These are phyloP conservation scores for Cheilosia urbana DNA, from an alignment of 2,888 invertebrate species.

Conservation along the genomic window DNA sequence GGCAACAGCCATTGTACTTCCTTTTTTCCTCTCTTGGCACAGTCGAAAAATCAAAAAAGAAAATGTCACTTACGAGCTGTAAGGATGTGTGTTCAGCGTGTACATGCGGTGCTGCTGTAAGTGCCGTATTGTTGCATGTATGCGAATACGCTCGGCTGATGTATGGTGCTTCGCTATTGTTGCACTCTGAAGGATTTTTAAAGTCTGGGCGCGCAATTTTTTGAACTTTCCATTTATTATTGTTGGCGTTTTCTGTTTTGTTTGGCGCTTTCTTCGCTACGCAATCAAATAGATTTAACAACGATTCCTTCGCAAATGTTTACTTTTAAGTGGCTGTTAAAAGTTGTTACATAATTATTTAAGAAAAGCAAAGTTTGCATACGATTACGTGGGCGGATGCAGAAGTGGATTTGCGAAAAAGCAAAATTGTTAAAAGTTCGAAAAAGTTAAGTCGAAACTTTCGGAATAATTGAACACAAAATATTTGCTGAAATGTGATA, in stretches of 20 bases:
- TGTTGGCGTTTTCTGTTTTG: not conserved
- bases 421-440: not conserved
- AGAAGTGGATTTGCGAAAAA: not conserved
- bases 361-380: not conserved
- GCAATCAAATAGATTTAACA: not conserved
- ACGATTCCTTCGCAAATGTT: not conserved
- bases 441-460: not conserved
- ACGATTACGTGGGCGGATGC: not conserved
- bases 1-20: slow-evolving; percentile 59
- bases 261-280: too few species aligned
- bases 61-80: slow-evolving; percentile 2
- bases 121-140: slow-evolving; percentile 66
- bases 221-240: slow-evolving; percentile 30
- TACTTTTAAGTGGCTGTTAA: not conserved
- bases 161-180: slow-evolving; percentile 60
- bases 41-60: slow-evolving; percentile 9
- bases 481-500: not conserved
- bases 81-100: slow-evolving; percentile 18
- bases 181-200: slow-evolving; percentile 54
- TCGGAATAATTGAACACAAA: not conserved
- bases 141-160: slow-evolving; percentile 25
- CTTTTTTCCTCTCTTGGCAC: slow-evolving; percentile 7
- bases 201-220: slow-evolving; percentile 58
- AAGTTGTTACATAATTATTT: slow-evolving; percentile 3
- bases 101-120: slow-evolving; percentile 42